These are phyloP conservation scores for Eupelmus urozonus DNA, from an alignment of 2,888 invertebrate species.

Conservation along the genomic window DNA sequence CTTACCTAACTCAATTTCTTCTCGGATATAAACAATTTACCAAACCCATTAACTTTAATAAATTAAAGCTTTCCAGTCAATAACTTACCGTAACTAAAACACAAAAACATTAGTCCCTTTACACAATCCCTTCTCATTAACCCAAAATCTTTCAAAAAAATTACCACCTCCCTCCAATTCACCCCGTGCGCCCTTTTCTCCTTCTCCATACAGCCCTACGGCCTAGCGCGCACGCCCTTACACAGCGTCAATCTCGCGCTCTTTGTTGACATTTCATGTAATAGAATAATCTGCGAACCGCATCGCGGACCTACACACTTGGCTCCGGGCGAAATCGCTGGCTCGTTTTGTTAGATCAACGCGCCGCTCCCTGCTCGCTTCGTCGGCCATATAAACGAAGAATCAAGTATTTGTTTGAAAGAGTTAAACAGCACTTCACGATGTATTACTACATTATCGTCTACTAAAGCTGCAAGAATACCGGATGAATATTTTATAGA, in stretches of 20 bases:
- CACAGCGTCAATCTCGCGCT: conserved; percentile 44
- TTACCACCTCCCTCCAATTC: background rate
- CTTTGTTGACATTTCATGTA: conserved; percentile 72
- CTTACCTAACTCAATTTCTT: too few species aligned
- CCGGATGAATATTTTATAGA: too few species aligned
- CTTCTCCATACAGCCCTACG: too few species aligned
- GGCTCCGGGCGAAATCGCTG: conserved; percentile 36
- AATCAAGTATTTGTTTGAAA: background rate
- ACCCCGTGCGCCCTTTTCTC: background rate
- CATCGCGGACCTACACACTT: conserved; percentile 1
- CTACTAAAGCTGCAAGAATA: too few species aligned
- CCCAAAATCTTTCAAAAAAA: too few species aligned
- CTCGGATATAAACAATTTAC: too few species aligned
- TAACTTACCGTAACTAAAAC: too few species aligned
- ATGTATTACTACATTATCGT: background rate
- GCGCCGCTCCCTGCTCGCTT: background rate
- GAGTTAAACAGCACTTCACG: background rate
- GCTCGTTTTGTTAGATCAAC: background rate
- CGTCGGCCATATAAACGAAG: background rate
- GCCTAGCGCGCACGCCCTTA: background rate
- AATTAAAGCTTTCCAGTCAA: too few species aligned
- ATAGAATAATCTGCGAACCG: conserved; percentile 73
- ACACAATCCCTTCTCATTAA: too few species aligned
- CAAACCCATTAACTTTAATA: too few species aligned
- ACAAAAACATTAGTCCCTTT: too few species aligned